Evolutionary conservation across 2,888 invertebrate species (phyloP), one percentile per base, ranked within the genome.

Genomic region (Tetropium fuscum): DNA sequence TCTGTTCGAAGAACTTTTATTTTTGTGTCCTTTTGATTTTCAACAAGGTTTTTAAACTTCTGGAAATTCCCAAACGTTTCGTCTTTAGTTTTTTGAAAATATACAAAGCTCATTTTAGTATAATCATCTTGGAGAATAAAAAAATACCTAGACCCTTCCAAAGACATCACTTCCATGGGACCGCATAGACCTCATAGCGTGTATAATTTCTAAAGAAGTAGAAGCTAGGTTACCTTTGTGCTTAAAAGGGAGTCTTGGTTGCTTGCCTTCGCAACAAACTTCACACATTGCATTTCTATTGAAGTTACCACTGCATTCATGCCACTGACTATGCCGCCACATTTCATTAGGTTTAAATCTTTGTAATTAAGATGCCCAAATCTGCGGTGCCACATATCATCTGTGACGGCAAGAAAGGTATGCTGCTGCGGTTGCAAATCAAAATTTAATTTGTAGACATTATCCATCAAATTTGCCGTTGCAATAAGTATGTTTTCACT

Each of bases 1-100:
- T 27, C 27, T 3, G 2, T 13, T 44, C 44, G 11, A 15, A 44
- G 10, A 25, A 25, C 5, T 44, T 10, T 13, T 11, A 13, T 22
- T 44, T 20, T 25, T 20, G 10, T 7, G 22, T 25, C 22, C 22
- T 11, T 44, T 25, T 25, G 44, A 20, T 19, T 32, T 30, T 30
- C 47, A 32, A 18, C 48, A 45, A 74, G 77, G 7, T 74, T 55
- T 57, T 70, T 66, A 38, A 74, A 75, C 13, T 44, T 36, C 48
- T 43, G 13, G 32, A 58, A 53, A 11, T 44, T 36, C 48, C 34
- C 20, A 40, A 58, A 53, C 3, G 47, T 44, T 36, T 53, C 47
- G 19, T 1, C 45, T 53, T 58, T 55, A 3, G 18, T 44, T 32
- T 45, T 45, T 0, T 40, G 3, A 38, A 53, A 41, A 8, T 53